Conservation (phyloP, 2,113 vertebrate genomes). For the Coptodon rendalli region DNA sequence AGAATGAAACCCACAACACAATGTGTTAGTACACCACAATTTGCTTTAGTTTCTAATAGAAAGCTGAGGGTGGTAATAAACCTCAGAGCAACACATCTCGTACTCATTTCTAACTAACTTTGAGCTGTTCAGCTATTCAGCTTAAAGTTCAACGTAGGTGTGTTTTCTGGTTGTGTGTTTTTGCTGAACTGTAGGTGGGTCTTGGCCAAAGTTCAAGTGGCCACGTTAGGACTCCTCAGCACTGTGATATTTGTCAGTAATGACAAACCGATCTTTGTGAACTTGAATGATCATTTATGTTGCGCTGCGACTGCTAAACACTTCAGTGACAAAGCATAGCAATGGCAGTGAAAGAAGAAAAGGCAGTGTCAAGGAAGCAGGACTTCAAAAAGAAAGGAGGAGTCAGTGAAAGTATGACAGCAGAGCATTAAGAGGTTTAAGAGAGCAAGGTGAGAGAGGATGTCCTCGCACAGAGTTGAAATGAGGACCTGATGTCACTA, state of each 20-base stretch:
- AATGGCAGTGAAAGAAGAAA: neutral
- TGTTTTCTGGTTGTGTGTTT: neutral
- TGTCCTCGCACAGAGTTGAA: neutral
- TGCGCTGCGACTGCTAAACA: neutral
- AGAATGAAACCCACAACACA: neutral
- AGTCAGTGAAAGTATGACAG: neutral
- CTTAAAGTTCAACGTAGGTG: neutral
- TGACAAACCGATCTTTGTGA: neutral
- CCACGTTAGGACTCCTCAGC: neutral
- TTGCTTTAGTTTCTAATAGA: neutral
- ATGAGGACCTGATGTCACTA: neutral
- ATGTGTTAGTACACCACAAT: neutral
- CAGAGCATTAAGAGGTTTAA: neutral
- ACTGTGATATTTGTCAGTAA: neutral
- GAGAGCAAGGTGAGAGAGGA: neutral
- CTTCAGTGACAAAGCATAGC: neutral
- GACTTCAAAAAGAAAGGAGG: neutral
- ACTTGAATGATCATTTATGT: neutral
- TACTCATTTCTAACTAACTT: neutral
- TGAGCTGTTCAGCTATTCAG: neutral
- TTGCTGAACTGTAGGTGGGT: neutral
- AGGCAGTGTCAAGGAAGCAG: neutral
- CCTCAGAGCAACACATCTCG: neutral
- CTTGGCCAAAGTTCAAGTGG: slow-evolving; percentile 30
- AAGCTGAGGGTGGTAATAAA: neutral